phyloP scores from a whole-genome alignment of 2,797 vertebrate species.

The Chloroceryle inda region DNA sequence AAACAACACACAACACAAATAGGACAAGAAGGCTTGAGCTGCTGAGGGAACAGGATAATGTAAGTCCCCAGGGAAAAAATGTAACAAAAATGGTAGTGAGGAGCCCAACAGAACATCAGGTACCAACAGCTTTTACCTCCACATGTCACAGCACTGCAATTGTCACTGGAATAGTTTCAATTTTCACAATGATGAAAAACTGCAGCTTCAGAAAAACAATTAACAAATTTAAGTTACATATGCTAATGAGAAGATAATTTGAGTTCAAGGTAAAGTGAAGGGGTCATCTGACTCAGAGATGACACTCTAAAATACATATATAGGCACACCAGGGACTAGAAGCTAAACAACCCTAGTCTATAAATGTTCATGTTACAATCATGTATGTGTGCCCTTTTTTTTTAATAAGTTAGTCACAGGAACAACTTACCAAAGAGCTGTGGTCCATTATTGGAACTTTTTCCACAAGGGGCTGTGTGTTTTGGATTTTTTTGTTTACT shows the following conservation, averaged over 20 bases:
- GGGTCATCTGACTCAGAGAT: background rate
- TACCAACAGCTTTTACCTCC: background rate
- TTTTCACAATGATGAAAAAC: background rate
- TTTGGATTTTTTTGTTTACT: background rate
- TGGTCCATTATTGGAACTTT: background rate
- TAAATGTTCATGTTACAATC: background rate
- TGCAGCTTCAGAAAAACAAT: background rate
- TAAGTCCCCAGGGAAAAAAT: background rate
- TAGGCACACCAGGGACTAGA: background rate
- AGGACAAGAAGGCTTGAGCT: background rate
- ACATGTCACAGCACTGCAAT: background rate
- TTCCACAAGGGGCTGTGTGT: background rate
- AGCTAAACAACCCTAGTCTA: background rate
- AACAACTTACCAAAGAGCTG: background rate
- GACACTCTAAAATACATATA: background rate
- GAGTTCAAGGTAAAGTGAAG: background rate
- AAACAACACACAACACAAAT: no score
- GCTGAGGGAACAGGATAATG: background rate
- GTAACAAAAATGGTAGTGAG: background rate
- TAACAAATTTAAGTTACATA: background rate
- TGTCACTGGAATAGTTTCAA: background rate
- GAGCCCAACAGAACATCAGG: background rate
- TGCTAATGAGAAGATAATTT: background rate
- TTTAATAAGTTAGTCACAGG: background rate
- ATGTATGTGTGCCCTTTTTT: background rate